Percentiles rank a stretch among this genome's conserved stretches.
phyloP scores from a whole-genome alignment of 2,888 invertebrate genomes.

The Coenonympha glycerion region DNA sequence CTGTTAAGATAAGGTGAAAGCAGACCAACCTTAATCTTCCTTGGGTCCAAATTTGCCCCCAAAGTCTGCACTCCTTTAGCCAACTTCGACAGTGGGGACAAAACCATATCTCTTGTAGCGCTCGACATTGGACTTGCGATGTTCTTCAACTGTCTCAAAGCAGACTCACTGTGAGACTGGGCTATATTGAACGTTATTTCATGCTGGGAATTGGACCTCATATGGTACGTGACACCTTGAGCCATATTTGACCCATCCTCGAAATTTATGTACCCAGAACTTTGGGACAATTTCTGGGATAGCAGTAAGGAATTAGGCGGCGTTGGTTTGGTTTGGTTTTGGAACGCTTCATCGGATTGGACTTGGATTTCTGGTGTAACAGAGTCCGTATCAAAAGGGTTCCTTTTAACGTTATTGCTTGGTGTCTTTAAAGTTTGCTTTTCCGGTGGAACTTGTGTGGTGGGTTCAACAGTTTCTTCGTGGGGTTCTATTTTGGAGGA shows the following conservation, averaged over 20 bases:
- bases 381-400: slow-evolving; percentile 59
- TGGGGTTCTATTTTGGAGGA: slow-evolving; percentile 66
- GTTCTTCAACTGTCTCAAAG: slow-evolving; percentile 80
- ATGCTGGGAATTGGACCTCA: slow-evolving; percentile 78
- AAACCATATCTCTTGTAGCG: slow-evolving; percentile 79
- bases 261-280: slow-evolving; percentile 79
- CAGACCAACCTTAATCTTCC: slow-evolving; percentile 78
- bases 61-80: slow-evolving; percentile 91
- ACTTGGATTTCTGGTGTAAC: slow-evolving; percentile 81
- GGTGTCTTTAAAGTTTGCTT: slow-evolving; percentile 55
- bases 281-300: slow-evolving; percentile 80
- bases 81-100: slow-evolving; percentile 86
- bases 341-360: slow-evolving; percentile 42
- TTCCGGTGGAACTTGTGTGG: slow-evolving; percentile 62
- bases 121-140: slow-evolving; percentile 81
- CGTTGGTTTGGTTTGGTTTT: slow-evolving; percentile 52
- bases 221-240: slow-evolving; percentile 46
- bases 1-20: too few species aligned
- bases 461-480: slow-evolving; percentile 76
- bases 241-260: slow-evolving; percentile 37
- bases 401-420: slow-evolving; percentile 49
- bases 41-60: slow-evolving; percentile 89
- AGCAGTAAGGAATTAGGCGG: slow-evolving; percentile 76
- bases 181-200: slow-evolving; percentile 83
- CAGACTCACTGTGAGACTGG: slow-evolving; percentile 87